Base-by-base conservation (phyloP, 2,113 vertebrate genomes). In the Parus major region DNA sequence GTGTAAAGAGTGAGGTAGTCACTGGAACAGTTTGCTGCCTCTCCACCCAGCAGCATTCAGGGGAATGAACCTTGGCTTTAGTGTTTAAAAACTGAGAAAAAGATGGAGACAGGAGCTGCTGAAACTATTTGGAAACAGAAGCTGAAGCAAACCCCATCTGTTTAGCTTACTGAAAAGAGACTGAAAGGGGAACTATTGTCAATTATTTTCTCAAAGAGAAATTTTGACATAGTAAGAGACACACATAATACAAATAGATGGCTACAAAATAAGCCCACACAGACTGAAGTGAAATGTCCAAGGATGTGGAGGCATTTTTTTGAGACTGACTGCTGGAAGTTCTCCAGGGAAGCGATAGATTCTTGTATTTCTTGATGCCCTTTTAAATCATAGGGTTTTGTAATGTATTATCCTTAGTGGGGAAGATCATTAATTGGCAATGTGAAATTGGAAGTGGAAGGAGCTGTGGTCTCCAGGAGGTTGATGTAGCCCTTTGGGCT, bases 191-290 rank as follows among this genome's bases (percentile, higher is more conserved):
- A 39, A 29, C 61, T 80, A 17, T 36, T 92, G 72, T 93, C 28
- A 85, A 80, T 90, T 94, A 88, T 46, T 88, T 76, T 82, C 57
- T 85, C 31, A 69, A 82, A 93, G 46, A 57, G n/a, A 90, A 93
- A 77, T 82, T 80, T 86, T 91, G 70, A 65, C 47, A 29, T 72
- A 76, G 18, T 78, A 64, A 72, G 63, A 94, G 36, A 61, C 4
- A 4, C 52, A 27, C 25, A 27, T 90, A 64, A 85, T 79, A 52
- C 49, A 93, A 93, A 78, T 87, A 79, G 29, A 68, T 41, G 65
- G 27, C 90, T 85, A 22, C 36, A 82, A 41, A 91, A 52, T 56
- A 88, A 72, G 21, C 88, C 65, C 36, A 46, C 55, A 7, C 52
- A 39, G 42, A 70, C 42, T 65, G 36, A 64, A 82, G 76, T 76